Base-by-base conservation (phyloP, 2,888 invertebrate species). In the Argyra leucocephala region DNA sequence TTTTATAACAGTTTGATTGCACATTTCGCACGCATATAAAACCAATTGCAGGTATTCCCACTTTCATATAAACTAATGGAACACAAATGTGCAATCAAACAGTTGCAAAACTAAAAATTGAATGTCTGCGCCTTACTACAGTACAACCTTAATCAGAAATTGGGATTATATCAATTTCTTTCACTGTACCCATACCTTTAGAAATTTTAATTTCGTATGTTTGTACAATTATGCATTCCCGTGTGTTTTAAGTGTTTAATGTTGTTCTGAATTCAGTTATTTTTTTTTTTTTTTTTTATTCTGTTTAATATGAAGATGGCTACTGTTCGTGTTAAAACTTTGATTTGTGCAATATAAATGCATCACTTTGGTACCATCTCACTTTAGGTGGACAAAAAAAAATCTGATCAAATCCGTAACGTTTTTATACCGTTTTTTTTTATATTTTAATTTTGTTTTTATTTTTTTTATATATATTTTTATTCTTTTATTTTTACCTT, bases 291-390 rank as follows among this genome's bases (percentile, higher is more conserved):
- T 48, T 48, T 18, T 18, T 18, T 18, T 48, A 18, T n/a, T 48
- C 18, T 18, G 48, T 48, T 18, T 48, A 5, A 18, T 12, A 9
- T 48, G n/a, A 48, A 48, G 18, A 18, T 48, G 48, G 48, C n/a
- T 18, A 15, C 15, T 48, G n/a, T 48, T 48, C 48, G 48, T 48
- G 48, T 48, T 48, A 48, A 48, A 48, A 48, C 48, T 48, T 48
- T 48, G 48, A 48, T 48, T 48, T 48, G 48, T n/a, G 48, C 48
- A 48, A 48, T 48, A 48, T 48, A 48, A 48, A 48, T 48, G 48
- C 48, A 48, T 48, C 48, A 48, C 48, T 48, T 48, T 18, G 15
- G 15, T 48, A 48, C 48, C 2, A 48, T 48, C 48, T 15, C 48
- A 48, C 48, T 18, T 18, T 48, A 48, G 31, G 31, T 48, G 48